These are phyloP conservation scores for Coregonus sp. DNA, from an alignment of 2,797 vertebrate genomes.

Conservation along the genomic window DNA sequence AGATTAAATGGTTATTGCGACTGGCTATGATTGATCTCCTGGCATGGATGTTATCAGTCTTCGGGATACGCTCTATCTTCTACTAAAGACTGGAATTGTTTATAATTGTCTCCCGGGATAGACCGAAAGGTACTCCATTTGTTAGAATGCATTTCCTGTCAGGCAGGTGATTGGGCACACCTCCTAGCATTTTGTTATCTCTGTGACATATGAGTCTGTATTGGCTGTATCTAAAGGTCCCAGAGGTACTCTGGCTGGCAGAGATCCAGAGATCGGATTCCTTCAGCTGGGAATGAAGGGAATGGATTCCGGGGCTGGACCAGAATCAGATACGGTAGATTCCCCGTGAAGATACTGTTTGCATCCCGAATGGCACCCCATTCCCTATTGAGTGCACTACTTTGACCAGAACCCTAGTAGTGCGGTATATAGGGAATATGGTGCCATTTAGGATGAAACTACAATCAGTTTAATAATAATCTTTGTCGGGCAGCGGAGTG, in stretches of 20 bases:
- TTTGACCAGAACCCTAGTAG: no score
- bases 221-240: neutral
- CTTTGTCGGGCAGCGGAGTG: neutral
- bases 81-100: constrained; percentile 2
- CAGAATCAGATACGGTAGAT: neutral
- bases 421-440: no score
- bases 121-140: constrained; percentile 8
- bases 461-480: no score
- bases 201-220: constrained; percentile 14
- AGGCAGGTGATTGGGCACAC: neutral
- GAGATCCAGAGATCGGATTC: constrained; percentile 12
- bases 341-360: no score
- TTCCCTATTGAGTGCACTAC: no score
- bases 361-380: no score
- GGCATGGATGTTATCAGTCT: neutral
- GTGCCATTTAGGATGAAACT: no score
- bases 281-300: neutral
- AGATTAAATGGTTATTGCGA: neutral
- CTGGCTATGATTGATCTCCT: neutral
- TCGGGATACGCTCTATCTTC: neutral
- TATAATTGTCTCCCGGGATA: constrained; percentile 5
- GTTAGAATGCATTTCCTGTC: neutral
- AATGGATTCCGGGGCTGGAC: neutral
- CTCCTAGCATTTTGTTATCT: neutral
- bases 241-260: neutral